Conservation (phyloP, 35 echinoderm and acorn worm genomes). For the Hemicentrotus pulcherrimus region DNA sequence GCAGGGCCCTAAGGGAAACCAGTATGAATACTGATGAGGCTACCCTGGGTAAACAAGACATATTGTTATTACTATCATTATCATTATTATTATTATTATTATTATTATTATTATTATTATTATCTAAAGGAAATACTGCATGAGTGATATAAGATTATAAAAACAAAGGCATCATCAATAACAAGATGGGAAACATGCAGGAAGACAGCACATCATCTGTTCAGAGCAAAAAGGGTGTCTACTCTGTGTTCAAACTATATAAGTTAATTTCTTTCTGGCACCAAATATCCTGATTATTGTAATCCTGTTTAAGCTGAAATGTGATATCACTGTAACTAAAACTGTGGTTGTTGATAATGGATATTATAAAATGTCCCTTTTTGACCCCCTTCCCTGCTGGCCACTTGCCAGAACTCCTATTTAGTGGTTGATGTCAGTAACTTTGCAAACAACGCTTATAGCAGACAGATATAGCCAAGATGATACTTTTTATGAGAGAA, state of each 20-base stretch:
- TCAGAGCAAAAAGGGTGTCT: no score
- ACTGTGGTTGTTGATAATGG: neutral
- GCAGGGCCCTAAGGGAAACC: no score
- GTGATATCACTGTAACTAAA: neutral
- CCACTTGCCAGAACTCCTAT: neutral
- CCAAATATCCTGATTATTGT: neutral
- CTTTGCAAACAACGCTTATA: neutral
- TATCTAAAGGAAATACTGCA: neutral
- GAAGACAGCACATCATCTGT: neutral
- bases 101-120: no score
- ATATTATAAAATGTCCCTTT: neutral
- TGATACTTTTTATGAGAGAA: neutral
- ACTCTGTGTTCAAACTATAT: no score
- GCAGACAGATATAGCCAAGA: neutral
- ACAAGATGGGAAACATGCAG: neutral
- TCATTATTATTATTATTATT: no score
- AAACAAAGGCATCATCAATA: neutral
- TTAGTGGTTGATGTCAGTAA: conserved; percentile 10
- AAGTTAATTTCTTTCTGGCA: no score
- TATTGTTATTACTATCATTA: no score
- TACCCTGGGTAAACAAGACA: no score
- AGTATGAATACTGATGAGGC: no score
- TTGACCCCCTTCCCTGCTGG: neutral
- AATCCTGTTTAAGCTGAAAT: neutral
- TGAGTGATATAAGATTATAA: neutral